Base-by-base conservation (phyloP, 2,113 vertebrate species). In the Pituophis catenifer region DNA sequence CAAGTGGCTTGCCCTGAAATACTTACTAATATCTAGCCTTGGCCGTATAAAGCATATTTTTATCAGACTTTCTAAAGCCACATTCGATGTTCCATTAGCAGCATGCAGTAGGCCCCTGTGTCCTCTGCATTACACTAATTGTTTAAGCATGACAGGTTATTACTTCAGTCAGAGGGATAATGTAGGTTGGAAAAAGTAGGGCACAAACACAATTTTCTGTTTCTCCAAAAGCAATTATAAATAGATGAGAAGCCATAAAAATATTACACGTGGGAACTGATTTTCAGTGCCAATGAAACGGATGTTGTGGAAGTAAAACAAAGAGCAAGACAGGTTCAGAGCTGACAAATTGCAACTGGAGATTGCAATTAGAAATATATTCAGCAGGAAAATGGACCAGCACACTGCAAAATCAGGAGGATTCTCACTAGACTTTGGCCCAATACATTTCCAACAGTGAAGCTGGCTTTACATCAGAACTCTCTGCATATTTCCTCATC, bases 141-240 rank as follows among this genome's bases (percentile, higher is more conserved):
- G 95, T 96, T 96, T 96, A 96, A 96, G 92, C 92, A 94, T 95
- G 96, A 94, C 95, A 97, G 96, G 95, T 95, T 96, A 96, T 96
- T 96, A 96, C 95, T 97, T 95, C 90, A 92, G 95, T 96, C 93
- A 92, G 95, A 95, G 91, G 91, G 94, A 89, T 93, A 95, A 95
- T 89, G 86, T 65, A 95, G 94, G 96, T 65, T 86, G 58, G 89
- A 48, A 94, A 94, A 96, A 95, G 92, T 96, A 96, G 95, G 96
- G 92, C 95, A 95, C 92, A 95, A 96, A 96, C 91, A 96, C 93
- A 95, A 93, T 97, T 96, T 97, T 95, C 95, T 95, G 95, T 94
- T 94, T 96, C 97, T 97, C 95, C 93, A 95, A 94, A 95, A 95
- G 95, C 96, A 96, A 96, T 97, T 97, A 97, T 95, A 96, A 95